Conservation (phyloP, 2,888 invertebrate species). For the Gymnosoma rotundatum region DNA sequence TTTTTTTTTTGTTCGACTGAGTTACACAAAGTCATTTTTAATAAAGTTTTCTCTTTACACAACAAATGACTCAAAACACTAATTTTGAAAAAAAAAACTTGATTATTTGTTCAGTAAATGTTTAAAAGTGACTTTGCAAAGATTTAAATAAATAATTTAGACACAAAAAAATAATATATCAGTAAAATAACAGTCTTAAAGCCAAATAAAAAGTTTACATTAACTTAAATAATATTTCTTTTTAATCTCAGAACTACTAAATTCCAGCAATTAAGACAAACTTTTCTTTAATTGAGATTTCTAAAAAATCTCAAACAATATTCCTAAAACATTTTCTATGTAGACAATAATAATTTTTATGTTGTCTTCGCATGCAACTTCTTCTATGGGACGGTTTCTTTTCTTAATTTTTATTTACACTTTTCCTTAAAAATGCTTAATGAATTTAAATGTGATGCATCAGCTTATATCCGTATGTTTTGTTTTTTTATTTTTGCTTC, state of each 20-base stretch:
- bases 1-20: slow-evolving; percentile 1
- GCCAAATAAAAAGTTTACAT: no score
- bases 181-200: no score
- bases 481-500: not conserved
- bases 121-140: no score
- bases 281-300: not conserved
- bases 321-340: not conserved
- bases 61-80: no score
- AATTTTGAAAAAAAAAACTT: no score
- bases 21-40: not conserved
- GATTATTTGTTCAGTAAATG: no score
- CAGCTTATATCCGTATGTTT: slow-evolving; percentile 62
- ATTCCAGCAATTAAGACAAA: not conserved
- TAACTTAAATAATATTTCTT: no score
- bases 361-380: slow-evolving; percentile 52
- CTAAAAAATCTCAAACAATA: not conserved
- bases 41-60: no score
- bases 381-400: not conserved
- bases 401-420: not conserved
- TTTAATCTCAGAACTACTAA: not conserved
- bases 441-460: slow-evolving; percentile 68
- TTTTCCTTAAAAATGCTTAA: slow-evolving; percentile 53
- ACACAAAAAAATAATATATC: no score
- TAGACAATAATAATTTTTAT: slow-evolving; percentile 47
- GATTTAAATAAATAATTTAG: no score